phyloP scores from a whole-genome alignment of 2,113 vertebrate genomes.

The Tinamus guttatus region DNA sequence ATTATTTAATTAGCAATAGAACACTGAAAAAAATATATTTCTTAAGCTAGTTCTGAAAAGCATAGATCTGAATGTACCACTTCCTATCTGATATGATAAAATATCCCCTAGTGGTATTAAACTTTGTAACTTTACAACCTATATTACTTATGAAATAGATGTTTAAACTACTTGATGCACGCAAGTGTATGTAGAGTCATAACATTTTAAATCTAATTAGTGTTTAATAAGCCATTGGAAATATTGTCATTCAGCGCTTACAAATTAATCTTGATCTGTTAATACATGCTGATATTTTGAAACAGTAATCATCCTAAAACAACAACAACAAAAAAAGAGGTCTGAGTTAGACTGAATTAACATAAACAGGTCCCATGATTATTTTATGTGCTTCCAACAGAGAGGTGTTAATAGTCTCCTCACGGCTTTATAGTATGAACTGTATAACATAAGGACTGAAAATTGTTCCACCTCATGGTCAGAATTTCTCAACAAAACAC shows the following conservation, averaged over 20 bases:
- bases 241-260: constrained; percentile 69
- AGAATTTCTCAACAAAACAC: background rate
- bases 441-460: background rate
- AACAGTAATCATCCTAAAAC: constrained; percentile 70
- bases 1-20: background rate
- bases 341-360: constrained; percentile 34
- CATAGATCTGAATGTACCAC: background rate
- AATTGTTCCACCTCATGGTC: background rate
- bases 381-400: constrained; percentile 4
- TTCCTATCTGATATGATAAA: constrained; percentile 28
- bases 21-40: background rate
- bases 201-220: constrained; percentile 75
- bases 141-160: constrained; percentile 42
- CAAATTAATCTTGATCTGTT: constrained; percentile 75
- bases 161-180: constrained; percentile 46
- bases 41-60: background rate
- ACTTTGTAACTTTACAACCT: constrained; percentile 26
- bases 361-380: constrained; percentile 52
- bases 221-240: constrained; percentile 76
- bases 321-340: constrained; percentile 49
- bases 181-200: constrained; percentile 57
- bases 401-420: constrained; percentile 45
- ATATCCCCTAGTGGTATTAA: constrained; percentile 46
- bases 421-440: background rate
- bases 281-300: constrained; percentile 73